Percentiles rank a stretch among this genome's conserved stretches.
phyloP scores from a whole-genome alignment of 92 coral and sea anemone genomes.

The Porites cylindrica region DNA sequence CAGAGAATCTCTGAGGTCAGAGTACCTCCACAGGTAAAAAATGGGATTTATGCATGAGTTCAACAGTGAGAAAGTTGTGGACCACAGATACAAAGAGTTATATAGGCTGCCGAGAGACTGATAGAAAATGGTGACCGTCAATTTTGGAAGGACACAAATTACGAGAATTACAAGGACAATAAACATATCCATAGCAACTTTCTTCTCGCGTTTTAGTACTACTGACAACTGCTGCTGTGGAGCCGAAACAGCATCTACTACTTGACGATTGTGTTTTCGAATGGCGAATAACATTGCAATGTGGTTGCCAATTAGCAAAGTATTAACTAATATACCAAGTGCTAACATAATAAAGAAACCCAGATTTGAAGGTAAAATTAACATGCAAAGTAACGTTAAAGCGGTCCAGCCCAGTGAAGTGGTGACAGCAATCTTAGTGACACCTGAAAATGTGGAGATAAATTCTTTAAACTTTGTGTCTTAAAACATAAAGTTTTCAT shows the following conservation, averaged over 20 bases:
- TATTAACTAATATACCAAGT: not conserved
- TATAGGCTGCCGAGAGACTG: not conserved
- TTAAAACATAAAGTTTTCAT: not conserved
- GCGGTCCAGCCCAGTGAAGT: not conserved
- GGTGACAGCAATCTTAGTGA: not conserved
- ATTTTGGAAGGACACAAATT: not conserved
- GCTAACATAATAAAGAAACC: not conserved
- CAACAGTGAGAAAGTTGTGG: not conserved
- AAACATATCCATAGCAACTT: not conserved
- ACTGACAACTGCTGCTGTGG: not conserved
- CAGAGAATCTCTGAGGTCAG: not conserved
- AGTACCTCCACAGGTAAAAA: not conserved
- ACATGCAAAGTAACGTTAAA: not conserved
- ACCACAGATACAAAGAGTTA: not conserved
- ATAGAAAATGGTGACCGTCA: not conserved
- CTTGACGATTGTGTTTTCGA: not conserved
- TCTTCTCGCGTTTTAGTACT: not conserved
- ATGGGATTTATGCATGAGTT: constrained; percentile 1
- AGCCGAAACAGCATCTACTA: not conserved
- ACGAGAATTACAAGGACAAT: not conserved
- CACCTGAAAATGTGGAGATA: not conserved
- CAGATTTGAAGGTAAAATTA: not conserved
- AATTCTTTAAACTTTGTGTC: not conserved
- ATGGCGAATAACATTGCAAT: not conserved
- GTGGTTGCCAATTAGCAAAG: not conserved